Evolutionary conservation across 2,797 vertebrate genomes (phyloP).

Genomic region (Psittacula derbiana): DNA sequence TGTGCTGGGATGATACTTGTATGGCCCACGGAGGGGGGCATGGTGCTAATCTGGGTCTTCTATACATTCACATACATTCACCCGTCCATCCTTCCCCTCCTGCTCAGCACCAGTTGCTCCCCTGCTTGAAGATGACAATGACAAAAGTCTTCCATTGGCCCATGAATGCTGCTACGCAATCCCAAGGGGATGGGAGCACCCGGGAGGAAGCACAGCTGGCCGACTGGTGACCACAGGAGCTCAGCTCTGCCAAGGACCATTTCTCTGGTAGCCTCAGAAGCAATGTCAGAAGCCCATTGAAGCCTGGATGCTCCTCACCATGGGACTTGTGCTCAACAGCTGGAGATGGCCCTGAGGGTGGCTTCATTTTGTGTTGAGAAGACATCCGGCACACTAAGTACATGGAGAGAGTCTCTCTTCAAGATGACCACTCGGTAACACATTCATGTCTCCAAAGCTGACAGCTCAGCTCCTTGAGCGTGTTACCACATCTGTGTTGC

Average conservation of each 20-base stretch:
- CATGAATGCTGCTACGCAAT: too few relatives aligned
- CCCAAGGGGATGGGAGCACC: not conserved
- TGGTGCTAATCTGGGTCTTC: not conserved
- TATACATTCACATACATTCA: too few relatives aligned
- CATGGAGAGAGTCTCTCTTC: too few relatives aligned
- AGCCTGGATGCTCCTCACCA: not conserved
- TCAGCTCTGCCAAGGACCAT: not conserved
- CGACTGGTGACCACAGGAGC: not conserved
- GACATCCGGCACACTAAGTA: not conserved
- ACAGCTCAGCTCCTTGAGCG: fast-evolving
- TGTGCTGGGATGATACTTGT: fast-evolving
- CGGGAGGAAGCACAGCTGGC: not conserved
- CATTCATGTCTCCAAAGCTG: not conserved
- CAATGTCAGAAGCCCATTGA: not conserved
- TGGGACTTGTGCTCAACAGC: not conserved
- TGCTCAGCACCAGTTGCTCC: not conserved
- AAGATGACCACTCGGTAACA: fast-evolving
- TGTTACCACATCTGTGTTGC: not conserved
- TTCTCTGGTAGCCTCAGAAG: not conserved
- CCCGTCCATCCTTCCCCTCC: not conserved
- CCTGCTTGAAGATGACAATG: not conserved
- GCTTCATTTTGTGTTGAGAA: not conserved
- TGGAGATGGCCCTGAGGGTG: not conserved
- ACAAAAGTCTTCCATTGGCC: not conserved
- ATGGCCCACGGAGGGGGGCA: not conserved